A percentile compares a stretch with the other conserved stretches of the same genome.
These are phyloP conservation scores for Pyrochroa serraticornis DNA, from an alignment of 2,888 invertebrate genomes.

Conservation along the genomic window DNA sequence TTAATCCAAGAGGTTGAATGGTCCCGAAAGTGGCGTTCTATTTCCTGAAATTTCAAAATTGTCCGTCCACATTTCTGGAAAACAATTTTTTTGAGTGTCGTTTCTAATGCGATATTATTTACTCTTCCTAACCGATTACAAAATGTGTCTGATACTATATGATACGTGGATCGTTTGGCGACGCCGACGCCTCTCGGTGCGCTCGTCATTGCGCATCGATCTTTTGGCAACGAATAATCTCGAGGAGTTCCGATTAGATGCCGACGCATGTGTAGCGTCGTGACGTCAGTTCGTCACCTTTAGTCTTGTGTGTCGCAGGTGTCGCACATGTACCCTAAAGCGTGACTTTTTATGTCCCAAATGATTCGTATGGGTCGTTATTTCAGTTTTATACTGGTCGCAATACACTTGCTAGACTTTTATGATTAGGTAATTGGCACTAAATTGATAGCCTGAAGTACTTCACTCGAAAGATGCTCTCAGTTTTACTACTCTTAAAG, in stretches of 20 bases:
- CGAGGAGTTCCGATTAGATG: slow-evolving; percentile 36
- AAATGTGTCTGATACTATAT: slow-evolving; percentile 13
- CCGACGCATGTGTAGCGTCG: slow-evolving; percentile 29
- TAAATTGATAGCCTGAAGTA: slow-evolving; percentile 1
- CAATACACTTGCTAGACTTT: slow-evolving; percentile 5
- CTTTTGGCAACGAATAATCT: slow-evolving; percentile 39
- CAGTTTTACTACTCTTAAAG: slow-evolving; percentile 1
- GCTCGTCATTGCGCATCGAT: slow-evolving; percentile 47
- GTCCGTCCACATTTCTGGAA: neutral
- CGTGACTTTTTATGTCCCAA: slow-evolving; percentile 13
- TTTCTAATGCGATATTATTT: neutral
- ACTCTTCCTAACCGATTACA: slow-evolving; percentile 1
- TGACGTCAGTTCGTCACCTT: slow-evolving; percentile 39
- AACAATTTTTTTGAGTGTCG: neutral
- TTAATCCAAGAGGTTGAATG: neutral
- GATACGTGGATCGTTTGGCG: slow-evolving; percentile 30
- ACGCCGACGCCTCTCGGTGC: slow-evolving; percentile 37
- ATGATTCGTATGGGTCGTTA: slow-evolving; percentile 19
- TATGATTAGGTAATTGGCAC: slow-evolving; percentile 11
- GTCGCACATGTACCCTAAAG: slow-evolving; percentile 21
- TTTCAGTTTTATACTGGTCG: slow-evolving; percentile 5
- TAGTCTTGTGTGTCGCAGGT: slow-evolving; percentile 32
- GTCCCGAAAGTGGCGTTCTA: no score
- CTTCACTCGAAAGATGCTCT: neutral
- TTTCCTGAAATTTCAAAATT: neutral